phyloP scores from a whole-genome alignment of 1,140 invertebrate species.

The Propsilocerus akamusi region DNA sequence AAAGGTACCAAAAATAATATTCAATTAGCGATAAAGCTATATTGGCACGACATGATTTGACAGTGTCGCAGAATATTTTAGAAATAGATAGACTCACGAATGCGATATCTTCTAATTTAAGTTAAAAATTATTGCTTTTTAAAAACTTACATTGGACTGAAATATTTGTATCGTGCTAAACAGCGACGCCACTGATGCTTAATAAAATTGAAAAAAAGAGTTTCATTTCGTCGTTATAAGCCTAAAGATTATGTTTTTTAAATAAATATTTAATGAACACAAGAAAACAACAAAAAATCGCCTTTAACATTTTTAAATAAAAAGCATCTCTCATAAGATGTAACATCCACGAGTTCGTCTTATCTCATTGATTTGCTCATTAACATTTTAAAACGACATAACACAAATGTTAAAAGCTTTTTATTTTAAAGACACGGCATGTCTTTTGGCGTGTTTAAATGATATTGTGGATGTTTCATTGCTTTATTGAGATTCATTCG shows the following conservation, averaged over 20 bases:
- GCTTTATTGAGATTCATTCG: too few species aligned
- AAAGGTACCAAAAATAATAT: background rate
- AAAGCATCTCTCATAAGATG: background rate
- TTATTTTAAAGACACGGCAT: background rate
- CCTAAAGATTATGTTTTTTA: conserved; percentile 3
- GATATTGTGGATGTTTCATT: too few species aligned
- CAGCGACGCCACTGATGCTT: too few species aligned
- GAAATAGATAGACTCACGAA: too few species aligned
- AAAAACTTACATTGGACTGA: too few species aligned
- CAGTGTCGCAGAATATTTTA: too few species aligned
- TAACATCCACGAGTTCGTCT: background rate
- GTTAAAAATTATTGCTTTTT: too few species aligned
- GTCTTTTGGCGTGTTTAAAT: background rate
- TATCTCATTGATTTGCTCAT: conserved; percentile 3
- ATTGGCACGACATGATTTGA: conserved; percentile 1
- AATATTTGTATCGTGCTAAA: too few species aligned
- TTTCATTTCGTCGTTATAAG: background rate
- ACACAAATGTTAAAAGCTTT: conserved; percentile 3
- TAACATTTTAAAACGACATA: conserved; percentile 4
- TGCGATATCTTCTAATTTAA: too few species aligned
- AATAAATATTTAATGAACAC: conserved; percentile 4
- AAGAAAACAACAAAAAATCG: background rate
- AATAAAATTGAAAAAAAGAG: too few species aligned
- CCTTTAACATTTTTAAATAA: conserved; percentile 1
- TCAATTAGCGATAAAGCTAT: background rate